phyloP scores from a whole-genome alignment of 2,113 vertebrate genomes.

The Etheostoma cragini region DNA sequence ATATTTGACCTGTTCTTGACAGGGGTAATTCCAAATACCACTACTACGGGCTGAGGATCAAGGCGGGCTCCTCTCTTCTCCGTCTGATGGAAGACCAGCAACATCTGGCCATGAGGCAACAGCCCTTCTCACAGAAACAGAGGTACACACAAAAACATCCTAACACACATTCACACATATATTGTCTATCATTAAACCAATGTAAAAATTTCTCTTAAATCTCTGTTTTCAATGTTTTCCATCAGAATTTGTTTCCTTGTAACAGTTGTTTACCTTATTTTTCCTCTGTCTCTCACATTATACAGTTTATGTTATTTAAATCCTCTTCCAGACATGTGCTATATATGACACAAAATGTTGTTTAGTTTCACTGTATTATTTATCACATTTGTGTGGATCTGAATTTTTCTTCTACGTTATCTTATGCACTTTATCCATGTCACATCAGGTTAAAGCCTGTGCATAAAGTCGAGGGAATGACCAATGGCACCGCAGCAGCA shows the following conservation, averaged over 20 bases:
- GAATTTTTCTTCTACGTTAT: not conserved
- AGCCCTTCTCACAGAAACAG: slow-evolving; percentile 95
- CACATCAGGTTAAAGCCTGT: slow-evolving; percentile 90
- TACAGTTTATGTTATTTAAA: not conserved
- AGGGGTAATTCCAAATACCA: slow-evolving; percentile 97
- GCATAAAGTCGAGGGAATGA: slow-evolving; percentile 95
- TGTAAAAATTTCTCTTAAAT: not conserved
- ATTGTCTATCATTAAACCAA: not conserved
- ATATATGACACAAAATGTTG: not conserved
- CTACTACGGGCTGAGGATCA: slow-evolving; percentile 95
- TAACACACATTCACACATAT: slow-evolving; percentile 1
- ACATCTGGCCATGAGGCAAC: slow-evolving; percentile 94
- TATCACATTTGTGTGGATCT: slow-evolving; percentile 1
- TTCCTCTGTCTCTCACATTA: not conserved
- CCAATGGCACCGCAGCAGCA: slow-evolving; percentile 89
- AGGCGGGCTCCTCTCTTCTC: slow-evolving; percentile 91
- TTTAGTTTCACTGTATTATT: slow-evolving; percentile 14
- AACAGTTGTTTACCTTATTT: slow-evolving; percentile 3
- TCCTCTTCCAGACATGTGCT: not conserved
- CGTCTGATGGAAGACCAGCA: slow-evolving; percentile 95
- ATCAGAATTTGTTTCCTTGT: not conserved
- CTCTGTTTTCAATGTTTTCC: not conserved
- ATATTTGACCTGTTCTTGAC: slow-evolving; percentile 21
- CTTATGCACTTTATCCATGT: not conserved
- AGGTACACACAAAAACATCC: slow-evolving; percentile 78